Conservation (phyloP, 2,113 vertebrate genomes). For the Pedetes capensis region DNA sequence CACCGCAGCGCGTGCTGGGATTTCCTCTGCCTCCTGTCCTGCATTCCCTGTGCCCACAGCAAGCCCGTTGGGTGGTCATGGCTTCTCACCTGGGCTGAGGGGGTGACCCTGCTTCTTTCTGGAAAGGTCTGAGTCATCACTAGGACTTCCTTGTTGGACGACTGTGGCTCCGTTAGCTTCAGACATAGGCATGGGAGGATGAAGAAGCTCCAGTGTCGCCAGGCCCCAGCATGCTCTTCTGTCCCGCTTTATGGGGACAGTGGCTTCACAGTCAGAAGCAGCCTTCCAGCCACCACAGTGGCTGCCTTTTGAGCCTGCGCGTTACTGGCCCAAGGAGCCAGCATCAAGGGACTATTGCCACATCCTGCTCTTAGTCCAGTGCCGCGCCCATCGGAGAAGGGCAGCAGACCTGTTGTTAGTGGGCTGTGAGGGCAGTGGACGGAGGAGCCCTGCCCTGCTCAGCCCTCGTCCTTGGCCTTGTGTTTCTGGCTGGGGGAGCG, state of each 20-base stretch:
- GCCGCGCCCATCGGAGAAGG: neutral
- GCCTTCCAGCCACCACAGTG: neutral
- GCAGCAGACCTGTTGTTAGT: neutral
- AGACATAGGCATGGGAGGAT: neutral
- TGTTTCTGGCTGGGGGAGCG: neutral
- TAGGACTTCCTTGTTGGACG: neutral
- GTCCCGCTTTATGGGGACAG: too few species aligned
- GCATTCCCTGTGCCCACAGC: neutral
- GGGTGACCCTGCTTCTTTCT: neutral
- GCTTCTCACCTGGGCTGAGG: accelerated
- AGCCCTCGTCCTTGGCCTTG: neutral
- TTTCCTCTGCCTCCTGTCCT: too few species aligned
- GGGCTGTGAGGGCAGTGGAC: neutral
- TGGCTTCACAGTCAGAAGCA: too few species aligned
- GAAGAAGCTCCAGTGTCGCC: neutral
- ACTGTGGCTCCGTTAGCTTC: neutral
- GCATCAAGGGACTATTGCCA: too few species aligned
- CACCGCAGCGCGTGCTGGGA: accelerated
- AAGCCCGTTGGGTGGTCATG: neutral
- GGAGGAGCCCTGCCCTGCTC: neutral
- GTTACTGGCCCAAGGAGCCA: neutral
- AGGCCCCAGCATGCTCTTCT: neutral
- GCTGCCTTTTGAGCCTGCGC: neutral
- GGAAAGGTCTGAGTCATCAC: neutral
- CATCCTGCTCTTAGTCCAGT: neutral